These are phyloP conservation scores for Mya arenaria DNA, from an alignment of 1,140 invertebrate genomes.

Conservation along the genomic window DNA sequence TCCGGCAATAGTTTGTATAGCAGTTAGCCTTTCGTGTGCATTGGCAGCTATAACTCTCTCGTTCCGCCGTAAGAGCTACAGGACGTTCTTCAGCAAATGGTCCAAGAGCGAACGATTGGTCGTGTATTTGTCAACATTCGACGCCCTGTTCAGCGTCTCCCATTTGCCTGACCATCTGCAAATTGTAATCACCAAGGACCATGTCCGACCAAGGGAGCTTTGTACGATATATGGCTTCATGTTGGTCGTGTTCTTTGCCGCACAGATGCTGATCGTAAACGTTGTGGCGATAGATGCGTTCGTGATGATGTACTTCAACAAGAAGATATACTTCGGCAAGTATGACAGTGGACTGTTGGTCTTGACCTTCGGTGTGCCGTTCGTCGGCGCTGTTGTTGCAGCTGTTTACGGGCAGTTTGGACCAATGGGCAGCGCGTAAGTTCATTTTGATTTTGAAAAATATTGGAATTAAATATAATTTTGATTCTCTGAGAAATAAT, in stretches of 20 bases:
- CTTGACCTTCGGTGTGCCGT: conserved; percentile 30
- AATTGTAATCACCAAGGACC: not conserved
- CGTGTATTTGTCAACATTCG: conserved; percentile 35
- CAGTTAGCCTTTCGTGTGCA: conserved; percentile 12
- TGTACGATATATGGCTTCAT: conserved; percentile 45
- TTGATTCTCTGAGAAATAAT: too few species aligned
- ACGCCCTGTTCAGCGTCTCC: conserved; percentile 30
- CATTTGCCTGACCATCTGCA: conserved; percentile 27
- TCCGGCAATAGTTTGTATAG: conserved; percentile 34
- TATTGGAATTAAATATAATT: not conserved
- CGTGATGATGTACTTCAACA: conserved; percentile 41
- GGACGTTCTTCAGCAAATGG: conserved; percentile 22
- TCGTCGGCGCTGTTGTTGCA: conserved; percentile 1
- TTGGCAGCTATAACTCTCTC: conserved; percentile 8
- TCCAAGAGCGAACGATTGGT: conserved; percentile 40
- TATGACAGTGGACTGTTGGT: conserved; percentile 19
- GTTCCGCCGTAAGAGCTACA: conserved; percentile 1
- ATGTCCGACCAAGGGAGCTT: conserved; percentile 29
- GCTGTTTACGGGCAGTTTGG: conserved; percentile 20
- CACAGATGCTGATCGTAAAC: conserved; percentile 41
- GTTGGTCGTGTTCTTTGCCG: conserved; percentile 18
- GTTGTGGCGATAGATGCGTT: conserved; percentile 39
- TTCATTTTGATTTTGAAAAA: not conserved
- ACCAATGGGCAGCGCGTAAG: conserved; percentile 35
- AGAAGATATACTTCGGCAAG: conserved; percentile 31